These are phyloP conservation scores for Helogale parvula DNA, from an alignment of 2,113 vertebrate species.

Conservation along the genomic window DNA sequence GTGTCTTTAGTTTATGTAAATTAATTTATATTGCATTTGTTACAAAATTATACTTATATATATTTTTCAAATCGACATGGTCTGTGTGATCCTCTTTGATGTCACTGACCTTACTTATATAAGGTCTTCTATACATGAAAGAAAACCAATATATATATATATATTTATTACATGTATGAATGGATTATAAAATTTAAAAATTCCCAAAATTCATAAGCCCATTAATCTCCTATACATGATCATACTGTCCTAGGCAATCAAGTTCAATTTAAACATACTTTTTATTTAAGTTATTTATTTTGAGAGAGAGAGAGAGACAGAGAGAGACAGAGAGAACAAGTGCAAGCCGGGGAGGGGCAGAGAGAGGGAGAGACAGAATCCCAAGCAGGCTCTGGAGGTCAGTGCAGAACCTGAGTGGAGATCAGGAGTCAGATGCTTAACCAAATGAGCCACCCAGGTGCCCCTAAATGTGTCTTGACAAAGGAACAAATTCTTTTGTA, in stretches of 20 bases:
- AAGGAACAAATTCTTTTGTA: background rate
- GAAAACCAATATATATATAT: background rate
- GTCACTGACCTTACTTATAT: background rate
- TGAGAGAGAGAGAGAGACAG: background rate
- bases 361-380: background rate
- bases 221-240: background rate
- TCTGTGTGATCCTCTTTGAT: background rate
- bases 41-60: background rate
- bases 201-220: background rate
- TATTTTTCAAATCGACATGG: background rate
- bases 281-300: background rate
- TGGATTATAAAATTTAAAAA: background rate
- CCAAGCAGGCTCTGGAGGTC: background rate
- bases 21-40: background rate
- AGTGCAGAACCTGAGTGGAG: background rate
- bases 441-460: background rate
- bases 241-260: background rate
- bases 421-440: background rate
- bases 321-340: background rate
- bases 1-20: slow-evolving; percentile 42
- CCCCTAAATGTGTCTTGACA: background rate
- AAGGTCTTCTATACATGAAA: background rate
- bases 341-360: background rate
- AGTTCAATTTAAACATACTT: background rate
- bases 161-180: background rate